A percentile compares a stretch with the other conserved stretches of the same genome.
Conservation (phyloP, 2,113 vertebrate genomes). For the Gymnocephalus cernua region DNA sequence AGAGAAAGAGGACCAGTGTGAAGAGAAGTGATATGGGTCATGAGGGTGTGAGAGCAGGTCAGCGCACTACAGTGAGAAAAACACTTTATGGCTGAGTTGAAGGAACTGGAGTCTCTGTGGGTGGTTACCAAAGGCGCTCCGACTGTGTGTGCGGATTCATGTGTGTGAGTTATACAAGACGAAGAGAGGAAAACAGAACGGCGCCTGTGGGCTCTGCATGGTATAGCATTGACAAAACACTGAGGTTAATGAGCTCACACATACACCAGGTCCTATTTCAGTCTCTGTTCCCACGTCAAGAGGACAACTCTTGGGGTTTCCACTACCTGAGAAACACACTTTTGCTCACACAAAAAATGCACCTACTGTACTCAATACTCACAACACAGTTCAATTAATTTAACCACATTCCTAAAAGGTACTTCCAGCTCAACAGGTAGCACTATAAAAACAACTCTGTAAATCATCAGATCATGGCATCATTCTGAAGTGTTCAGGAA, state of each 20-base stretch:
- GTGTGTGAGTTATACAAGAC: constrained; percentile 36
- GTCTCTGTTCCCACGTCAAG: constrained; percentile 40
- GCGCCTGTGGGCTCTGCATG: constrained; percentile 61
- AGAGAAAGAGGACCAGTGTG: constrained; percentile 39
- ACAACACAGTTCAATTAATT: background rate
- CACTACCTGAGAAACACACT: constrained; percentile 17
- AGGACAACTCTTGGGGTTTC: constrained; percentile 11
- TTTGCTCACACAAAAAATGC: background rate
- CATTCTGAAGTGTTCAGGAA: background rate
- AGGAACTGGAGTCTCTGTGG: constrained; percentile 33
- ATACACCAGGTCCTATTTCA: constrained; percentile 35
- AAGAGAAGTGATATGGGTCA: constrained; percentile 52
- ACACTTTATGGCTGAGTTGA: constrained; percentile 20
- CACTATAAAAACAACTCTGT: constrained; percentile 6
- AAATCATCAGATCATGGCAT: background rate
- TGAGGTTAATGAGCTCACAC: constrained; percentile 54
- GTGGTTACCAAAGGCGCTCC: constrained; percentile 30
- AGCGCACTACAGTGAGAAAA: constrained; percentile 43
- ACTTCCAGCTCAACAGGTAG: background rate
- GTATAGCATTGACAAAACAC: constrained; percentile 63
- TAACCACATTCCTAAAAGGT: background rate
- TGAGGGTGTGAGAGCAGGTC: constrained; percentile 59
- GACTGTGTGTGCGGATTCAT: constrained; percentile 12
- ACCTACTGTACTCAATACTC: background rate
- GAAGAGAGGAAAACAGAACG: constrained; percentile 36